Evolutionary conservation across 2,113 vertebrate genomes (phyloP), one percentile per base, ranked within the genome.

Genomic region (Ibidorhyncha struthersii): DNA sequence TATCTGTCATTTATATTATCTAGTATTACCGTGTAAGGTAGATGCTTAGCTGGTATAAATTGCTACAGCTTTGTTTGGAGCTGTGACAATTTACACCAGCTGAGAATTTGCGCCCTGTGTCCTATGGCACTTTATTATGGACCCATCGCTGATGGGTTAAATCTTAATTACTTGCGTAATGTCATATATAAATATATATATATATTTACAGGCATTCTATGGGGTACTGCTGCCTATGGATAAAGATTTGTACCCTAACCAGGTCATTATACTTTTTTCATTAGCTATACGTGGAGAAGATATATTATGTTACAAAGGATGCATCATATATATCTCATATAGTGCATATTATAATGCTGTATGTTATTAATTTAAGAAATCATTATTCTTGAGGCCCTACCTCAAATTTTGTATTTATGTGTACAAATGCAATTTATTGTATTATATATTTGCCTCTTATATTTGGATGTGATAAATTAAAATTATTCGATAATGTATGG

Each of bases 351-450:
- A 95, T 98, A 89, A 98, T 98, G 98, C 98, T 98, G 98, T 98
- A 92, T 97, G 98, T 99, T 98, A 97, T 99, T 99, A 98, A 99
- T 99, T 99, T 99, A 97, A 98, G 97, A 98, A 98, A 95, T 99
- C 98, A 99, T 99, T 98, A 98, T 99, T 99, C 98, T 99, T 99
- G 99, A 99, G 99, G 99, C 99, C 98, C 99, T 99, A 99, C 99
- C 99, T 99, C 99, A 99, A 96, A 99, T 99, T 99, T 99, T 99
- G 98, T 99, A 99, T 99, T 99, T 99, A 99, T 99, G 99, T 99
- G 99, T 99, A 99, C 97, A 99, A 99, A 99, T 99, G 98, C 99
- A 99, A 99, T 99, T 99, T 99, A 99, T 94, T 99, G 99, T 99
- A 99, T 99, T 99, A 98, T 99, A 99, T 99, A 99, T 99, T 99